phyloP scores from a whole-genome alignment of 1,140 invertebrate species.

The Calliopsis andreniformis region DNA sequence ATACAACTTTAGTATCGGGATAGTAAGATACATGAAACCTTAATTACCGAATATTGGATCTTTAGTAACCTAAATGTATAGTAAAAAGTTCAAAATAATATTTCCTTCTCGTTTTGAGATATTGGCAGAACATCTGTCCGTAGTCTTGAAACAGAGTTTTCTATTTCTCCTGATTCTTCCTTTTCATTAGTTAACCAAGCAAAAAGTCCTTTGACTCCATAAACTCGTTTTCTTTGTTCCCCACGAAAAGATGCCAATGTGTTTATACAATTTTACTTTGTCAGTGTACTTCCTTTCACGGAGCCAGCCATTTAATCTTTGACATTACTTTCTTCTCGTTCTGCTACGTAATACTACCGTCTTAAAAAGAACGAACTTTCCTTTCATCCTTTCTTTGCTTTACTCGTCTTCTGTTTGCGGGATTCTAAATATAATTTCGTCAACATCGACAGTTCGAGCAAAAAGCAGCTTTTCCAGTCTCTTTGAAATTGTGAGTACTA shows the following conservation, averaged over 20 bases:
- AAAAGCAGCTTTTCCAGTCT: slow-evolving; percentile 6
- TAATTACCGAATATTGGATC: too few species aligned
- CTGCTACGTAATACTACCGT: background rate
- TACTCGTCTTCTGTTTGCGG: too few species aligned
- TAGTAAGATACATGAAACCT: too few species aligned
- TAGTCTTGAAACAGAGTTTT: too few species aligned
- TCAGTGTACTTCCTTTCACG: background rate
- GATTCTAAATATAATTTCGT: background rate
- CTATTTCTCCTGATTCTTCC: background rate
- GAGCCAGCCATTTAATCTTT: slow-evolving; percentile 28
- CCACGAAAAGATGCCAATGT: slow-evolving; percentile 6
- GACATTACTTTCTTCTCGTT: slow-evolving; percentile 40
- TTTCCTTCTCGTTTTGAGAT: background rate
- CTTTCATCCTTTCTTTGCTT: background rate
- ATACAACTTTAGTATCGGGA: too few species aligned
- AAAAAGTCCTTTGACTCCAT: slow-evolving; percentile 6
- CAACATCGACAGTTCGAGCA: background rate
- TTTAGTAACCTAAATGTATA: too few species aligned
- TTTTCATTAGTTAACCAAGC: slow-evolving; percentile 29
- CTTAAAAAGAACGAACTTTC: background rate
- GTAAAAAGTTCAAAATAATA: too few species aligned
- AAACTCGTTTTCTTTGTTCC: background rate
- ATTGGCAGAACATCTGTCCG: background rate
- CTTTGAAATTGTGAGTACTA: background rate
- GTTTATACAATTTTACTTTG: slow-evolving; percentile 23